Percentiles rank a stretch among this genome's conserved stretches.
These are phyloP conservation scores for Itoplectis maculator DNA, from an alignment of 2,888 invertebrate genomes.

Conservation along the genomic window DNA sequence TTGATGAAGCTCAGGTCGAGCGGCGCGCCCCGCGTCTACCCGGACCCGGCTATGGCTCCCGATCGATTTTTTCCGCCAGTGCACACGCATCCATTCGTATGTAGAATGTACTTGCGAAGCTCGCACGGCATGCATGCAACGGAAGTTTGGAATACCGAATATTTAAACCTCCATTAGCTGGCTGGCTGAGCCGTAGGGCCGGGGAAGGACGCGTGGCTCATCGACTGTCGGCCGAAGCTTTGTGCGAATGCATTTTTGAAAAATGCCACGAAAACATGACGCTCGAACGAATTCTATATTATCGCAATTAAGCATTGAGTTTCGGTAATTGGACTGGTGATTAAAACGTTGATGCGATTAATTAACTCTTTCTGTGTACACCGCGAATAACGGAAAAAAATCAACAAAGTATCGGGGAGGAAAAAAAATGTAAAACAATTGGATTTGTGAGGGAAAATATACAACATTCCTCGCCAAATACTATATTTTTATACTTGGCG, in stretches of 20 bases:
- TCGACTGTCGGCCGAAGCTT: constrained; percentile 16
- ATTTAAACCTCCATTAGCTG: constrained; percentile 58
- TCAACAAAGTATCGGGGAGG: not conserved
- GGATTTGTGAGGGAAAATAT: not conserved
- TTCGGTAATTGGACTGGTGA: constrained; percentile 1
- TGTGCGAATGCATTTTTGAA: constrained; percentile 22
- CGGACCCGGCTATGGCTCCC: constrained; percentile 29
- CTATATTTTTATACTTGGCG: no score
- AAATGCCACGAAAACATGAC: not conserved
- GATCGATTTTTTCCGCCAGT: constrained; percentile 56
- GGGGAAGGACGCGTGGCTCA: not conserved
- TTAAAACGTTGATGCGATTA: not conserved
- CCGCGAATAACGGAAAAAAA: not conserved
- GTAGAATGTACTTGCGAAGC: constrained; percentile 20
- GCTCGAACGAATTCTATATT: constrained; percentile 33
- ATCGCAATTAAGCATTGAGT: constrained; percentile 11
- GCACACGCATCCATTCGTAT: not conserved
- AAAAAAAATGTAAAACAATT: not conserved
- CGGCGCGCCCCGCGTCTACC: not conserved
- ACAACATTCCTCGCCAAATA: no score
- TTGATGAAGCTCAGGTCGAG: constrained; percentile 19
- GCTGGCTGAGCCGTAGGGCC: constrained; percentile 10
- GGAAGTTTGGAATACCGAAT: constrained; percentile 59
- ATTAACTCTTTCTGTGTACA: not conserved
- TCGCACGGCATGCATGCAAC: constrained; percentile 49